Conservation (phyloP, 35 echinoderm and acorn worm species). For the Ophioderma brevispina region DNA sequence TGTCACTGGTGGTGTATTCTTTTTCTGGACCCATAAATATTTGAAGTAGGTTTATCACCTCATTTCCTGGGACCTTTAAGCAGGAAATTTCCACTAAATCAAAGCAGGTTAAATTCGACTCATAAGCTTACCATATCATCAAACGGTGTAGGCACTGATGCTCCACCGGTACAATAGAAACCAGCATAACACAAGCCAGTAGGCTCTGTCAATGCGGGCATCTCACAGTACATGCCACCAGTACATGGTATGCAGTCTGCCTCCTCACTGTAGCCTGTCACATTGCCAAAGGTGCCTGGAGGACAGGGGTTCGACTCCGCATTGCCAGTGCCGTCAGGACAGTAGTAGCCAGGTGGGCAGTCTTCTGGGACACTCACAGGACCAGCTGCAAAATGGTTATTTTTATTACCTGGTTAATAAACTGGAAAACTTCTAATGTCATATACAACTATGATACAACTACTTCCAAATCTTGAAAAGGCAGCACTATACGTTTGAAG, state of each 20-base stretch:
- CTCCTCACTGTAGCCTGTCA: slow-evolving; percentile 37
- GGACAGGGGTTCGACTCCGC: slow-evolving; percentile 77
- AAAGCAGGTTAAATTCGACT: no score
- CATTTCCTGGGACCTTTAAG: no score
- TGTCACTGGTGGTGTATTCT: no score
- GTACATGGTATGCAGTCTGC: slow-evolving; percentile 82
- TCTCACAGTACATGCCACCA: slow-evolving; percentile 82
- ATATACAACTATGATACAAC: no score
- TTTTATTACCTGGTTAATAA: no score
- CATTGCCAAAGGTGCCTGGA: slow-evolving; percentile 78
- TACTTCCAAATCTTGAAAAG: no score
- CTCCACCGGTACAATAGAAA: slow-evolving; percentile 88
- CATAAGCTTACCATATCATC: slow-evolving; percentile 96
- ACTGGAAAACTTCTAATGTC: no score
- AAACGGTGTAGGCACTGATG: slow-evolving; percentile 79
- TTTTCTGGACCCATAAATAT: no score
- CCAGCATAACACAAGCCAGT: slow-evolving; percentile 94
- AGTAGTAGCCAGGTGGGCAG: slow-evolving; percentile 94
- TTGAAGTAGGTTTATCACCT: no score
- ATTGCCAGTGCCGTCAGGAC: slow-evolving; percentile 72
- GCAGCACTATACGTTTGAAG: no score
- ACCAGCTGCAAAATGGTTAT: no score
- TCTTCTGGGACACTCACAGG: slow-evolving; percentile 61
- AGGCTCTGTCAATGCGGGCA: slow-evolving; percentile 61
- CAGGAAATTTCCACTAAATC: no score